Evolutionary conservation across 1,140 invertebrate genomes (phyloP), one percentile per base, ranked within the genome.

Genomic region (Habropoda laboriosa): DNA sequence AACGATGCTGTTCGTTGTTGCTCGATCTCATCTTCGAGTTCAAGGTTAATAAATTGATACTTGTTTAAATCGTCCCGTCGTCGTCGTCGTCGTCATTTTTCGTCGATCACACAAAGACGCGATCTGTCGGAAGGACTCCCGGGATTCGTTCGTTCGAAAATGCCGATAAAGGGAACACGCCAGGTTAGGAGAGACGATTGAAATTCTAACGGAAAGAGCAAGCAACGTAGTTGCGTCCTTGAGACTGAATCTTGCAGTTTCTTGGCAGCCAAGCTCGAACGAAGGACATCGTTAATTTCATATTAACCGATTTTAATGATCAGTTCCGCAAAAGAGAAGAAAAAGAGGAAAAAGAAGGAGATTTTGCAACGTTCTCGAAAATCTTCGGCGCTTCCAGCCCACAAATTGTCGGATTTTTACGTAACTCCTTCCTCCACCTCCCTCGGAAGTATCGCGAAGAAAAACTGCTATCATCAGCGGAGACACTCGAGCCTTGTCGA

Each of bases 261-360:
- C 64, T 58, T 10, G 24, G 27, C 42, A 35, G 27, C 10, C 35
- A 40, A n/a, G 21, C 4, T 42, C 0, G 12, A 1, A 21, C 24
- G 30, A 61, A 60, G 67, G 57, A 71, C 57, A 18, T 32, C 32
- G 32, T 60, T 78, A 47, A 61, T 71, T 78, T 71, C 55, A n/a
- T 35, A n/a, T 60, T 40, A 61, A 27, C 10, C 35, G 35, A 8
- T 30, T 32, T 72, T 42, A 60, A 51, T 8, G 67, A 53, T 42
- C 18, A 42, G 38, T 79, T 72, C 32, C 53, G 35, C 16, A 35
- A 38, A 53, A 79, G n/a, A n/a, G n/a, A n/a, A n/a, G n/a, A n/a
- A n/a, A n/a, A n/a, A n/a, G n/a, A n/a, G n/a, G n/a, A n/a, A n/a
- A n/a, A n/a, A n/a, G n/a, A 18, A 38, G 12, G 2, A 2, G 0